phyloP scores from a whole-genome alignment of 2,113 vertebrate species.

The Plestiodon gilberti region DNA sequence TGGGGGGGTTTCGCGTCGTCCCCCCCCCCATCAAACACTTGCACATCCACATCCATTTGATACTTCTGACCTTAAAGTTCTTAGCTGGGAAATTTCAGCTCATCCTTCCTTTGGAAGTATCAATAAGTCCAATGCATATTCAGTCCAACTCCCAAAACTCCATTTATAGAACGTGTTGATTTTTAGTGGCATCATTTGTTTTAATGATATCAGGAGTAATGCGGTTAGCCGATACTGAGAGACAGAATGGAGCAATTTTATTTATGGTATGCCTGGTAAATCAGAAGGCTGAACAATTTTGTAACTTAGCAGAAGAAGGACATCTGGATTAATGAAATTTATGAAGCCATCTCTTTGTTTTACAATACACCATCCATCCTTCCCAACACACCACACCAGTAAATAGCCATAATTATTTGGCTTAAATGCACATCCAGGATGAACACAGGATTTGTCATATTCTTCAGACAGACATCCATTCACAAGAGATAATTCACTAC shows the following conservation, averaged over 20 bases:
- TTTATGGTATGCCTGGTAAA: slow-evolving; percentile 18
- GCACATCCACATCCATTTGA: no score
- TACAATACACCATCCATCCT: slow-evolving; percentile 8
- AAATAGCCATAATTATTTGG: slow-evolving; percentile 32
- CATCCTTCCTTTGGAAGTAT: not conserved
- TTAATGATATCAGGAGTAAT: slow-evolving; percentile 9
- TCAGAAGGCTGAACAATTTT: slow-evolving; percentile 16
- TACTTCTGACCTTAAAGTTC: no score
- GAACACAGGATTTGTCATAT: not conserved
- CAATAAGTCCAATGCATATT: not conserved
- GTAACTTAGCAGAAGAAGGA: slow-evolving; percentile 24
- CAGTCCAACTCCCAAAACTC: not conserved
- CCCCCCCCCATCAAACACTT: not conserved
- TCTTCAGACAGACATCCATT: not conserved
- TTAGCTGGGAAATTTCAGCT: not conserved
- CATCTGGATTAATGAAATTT: slow-evolving; percentile 39
- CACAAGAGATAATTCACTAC: not conserved
- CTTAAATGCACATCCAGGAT: not conserved
- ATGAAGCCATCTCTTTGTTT: slow-evolving; percentile 28
- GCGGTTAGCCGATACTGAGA: not conserved
- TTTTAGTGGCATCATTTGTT: slow-evolving; percentile 4
- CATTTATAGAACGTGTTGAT: not conserved
- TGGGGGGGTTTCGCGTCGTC: no score
- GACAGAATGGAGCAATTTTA: slow-evolving; percentile 6
- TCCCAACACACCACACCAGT: not conserved